These are phyloP conservation scores for Anas capensis DNA, from an alignment of 2,797 vertebrate genomes.

Conservation along the genomic window DNA sequence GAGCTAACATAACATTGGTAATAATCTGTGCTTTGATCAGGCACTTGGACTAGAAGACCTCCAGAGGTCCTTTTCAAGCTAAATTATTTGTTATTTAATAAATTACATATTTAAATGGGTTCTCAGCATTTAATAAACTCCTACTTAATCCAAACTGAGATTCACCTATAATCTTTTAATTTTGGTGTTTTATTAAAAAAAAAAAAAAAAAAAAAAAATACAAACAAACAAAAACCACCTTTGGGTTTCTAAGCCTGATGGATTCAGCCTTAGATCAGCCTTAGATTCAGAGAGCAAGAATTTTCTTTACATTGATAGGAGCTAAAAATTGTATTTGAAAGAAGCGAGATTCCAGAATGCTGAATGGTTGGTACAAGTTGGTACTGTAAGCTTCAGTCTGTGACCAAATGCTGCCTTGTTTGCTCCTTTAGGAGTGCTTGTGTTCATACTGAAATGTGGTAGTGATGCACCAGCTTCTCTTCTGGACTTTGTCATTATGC, in stretches of 20 bases:
- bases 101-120: rapidly evolving
- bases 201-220: not conserved
- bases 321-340: not conserved
- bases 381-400: not conserved
- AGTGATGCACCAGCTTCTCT: not conserved
- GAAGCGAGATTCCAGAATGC: not conserved
- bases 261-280: not conserved
- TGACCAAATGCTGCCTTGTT: not conserved
- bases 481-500: not conserved
- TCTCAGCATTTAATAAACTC: not conserved
- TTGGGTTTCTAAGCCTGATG: not conserved
- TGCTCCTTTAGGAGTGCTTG: rapidly evolving
- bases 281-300: not conserved
- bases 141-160: not conserved
- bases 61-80: not conserved
- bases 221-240: not conserved
- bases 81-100: not conserved
- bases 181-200: not conserved
- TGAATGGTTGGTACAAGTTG: not conserved
- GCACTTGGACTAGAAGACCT: not conserved
- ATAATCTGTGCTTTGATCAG: not conserved
- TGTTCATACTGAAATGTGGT: not conserved
- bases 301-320: not conserved
- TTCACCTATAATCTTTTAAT: not conserved
- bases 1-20: not conserved